phyloP scores from a whole-genome alignment of 2,113 vertebrate species.

The Microtus montanus region DNA sequence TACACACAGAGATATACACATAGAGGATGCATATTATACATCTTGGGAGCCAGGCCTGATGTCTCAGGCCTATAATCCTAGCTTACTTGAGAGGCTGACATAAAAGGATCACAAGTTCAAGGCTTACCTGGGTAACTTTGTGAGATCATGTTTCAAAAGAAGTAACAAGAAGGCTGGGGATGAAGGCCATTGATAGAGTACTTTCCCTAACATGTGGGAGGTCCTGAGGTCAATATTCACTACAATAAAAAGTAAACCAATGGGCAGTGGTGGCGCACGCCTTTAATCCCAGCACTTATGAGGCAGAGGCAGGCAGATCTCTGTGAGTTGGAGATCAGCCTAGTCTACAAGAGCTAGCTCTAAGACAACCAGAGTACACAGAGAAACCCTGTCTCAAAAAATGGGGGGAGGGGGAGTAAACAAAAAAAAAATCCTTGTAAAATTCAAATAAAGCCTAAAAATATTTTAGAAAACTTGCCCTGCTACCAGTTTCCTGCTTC shows the following conservation, averaged over 20 bases:
- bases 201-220: neutral
- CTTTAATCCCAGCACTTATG: no score
- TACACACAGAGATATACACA: neutral
- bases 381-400: no score
- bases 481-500: neutral
- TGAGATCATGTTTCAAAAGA: neutral
- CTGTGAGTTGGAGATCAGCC: no score
- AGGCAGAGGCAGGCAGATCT: no score
- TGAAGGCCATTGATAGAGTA: neutral
- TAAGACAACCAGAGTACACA: no score
- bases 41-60: neutral
- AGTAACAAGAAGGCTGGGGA: neutral
- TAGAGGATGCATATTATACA: neutral
- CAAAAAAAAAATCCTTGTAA: neutral
- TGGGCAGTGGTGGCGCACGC: accelerated
- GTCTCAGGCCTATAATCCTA: neutral
- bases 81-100: neutral
- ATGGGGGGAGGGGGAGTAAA: neutral
- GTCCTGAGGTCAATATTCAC: neutral
- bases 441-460: neutral
- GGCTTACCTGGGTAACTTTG: neutral
- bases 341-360: no score
- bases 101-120: neutral
- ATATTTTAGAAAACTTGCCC: neutral
- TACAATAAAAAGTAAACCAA: neutral